Base-by-base conservation (phyloP, 2,888 invertebrate species). In the Metacarcinus magister region DNA sequence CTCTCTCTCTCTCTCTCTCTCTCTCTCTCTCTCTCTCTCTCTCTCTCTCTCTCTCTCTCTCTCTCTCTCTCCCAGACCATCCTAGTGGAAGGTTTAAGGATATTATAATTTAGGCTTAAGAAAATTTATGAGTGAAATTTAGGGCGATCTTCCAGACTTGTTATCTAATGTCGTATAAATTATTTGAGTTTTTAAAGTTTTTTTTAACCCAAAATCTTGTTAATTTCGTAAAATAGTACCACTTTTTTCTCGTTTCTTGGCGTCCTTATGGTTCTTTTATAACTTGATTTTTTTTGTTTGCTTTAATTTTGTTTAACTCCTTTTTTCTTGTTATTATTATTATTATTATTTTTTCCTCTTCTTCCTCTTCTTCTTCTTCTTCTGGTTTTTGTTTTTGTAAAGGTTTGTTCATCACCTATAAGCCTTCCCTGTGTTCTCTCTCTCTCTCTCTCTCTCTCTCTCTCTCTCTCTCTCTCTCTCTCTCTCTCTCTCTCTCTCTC, bases 381-480 rank as follows among this genome's bases (percentile, higher is more conserved):
- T 48, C 13, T 48, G 48, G 13, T 13, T 48, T 8, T 13, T 48
- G 5, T 48, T 67, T 67, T 67, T 60, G 2, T 60, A 60, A 16
- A 19, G 8, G 4, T 39, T 43, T 87, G 89, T 16, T 87, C 28
- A 39, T 19, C 43, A 87, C 5, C 28, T 19, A 87, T 8, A 28
- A 43, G 28, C 32, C 2, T 2, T 32, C 8, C 19, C 82, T 82
- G 8, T 32, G 13, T 39, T 28, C 28, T 28, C 89, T 87, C 89
- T 87, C 89, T 87, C 89, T 87, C 89, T 87, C 89, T 87, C 89
- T 87, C 89, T 87, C 89, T 92, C 89, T 87, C 89, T 87, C 89
- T 87, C 89, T 87, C 89, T 87, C 89, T 87, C 89, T 87, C 89
- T 87, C 89, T 87, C 89, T 87, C 89, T 92, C 46, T 92, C 89